phyloP scores from a whole-genome alignment of 2,113 vertebrate genomes.

The Oreochromis spilurus region DNA sequence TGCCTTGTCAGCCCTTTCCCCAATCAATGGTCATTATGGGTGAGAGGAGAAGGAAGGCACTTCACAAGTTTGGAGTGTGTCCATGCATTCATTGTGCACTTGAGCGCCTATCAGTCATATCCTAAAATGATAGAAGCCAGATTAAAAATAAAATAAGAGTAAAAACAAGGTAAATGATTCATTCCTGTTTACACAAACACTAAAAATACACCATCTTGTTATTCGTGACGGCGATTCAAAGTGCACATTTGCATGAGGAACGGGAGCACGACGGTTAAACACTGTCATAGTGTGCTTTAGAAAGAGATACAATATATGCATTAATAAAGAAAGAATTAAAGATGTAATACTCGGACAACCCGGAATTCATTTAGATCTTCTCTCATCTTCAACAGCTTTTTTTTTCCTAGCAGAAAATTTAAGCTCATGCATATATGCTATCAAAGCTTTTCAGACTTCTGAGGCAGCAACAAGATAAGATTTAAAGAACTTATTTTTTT shows the following conservation, averaged over 20 bases:
- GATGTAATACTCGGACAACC: background rate
- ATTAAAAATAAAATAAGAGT: background rate
- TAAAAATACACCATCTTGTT: background rate
- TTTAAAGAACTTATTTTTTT: background rate
- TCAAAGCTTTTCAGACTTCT: background rate
- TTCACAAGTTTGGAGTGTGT: background rate
- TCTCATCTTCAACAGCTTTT: background rate
- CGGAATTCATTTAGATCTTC: background rate
- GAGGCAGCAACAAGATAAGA: background rate
- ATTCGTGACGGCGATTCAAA: background rate
- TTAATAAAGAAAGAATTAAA: slow-evolving; percentile 11
- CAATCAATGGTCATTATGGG: slow-evolving; percentile 25
- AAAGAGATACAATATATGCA: background rate
- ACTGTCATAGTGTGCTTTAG: background rate
- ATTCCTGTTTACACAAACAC: background rate
- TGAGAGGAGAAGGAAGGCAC: background rate
- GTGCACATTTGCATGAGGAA: background rate
- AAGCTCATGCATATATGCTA: background rate
- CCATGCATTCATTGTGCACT: background rate
- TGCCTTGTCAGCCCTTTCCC: slow-evolving; percentile 29
- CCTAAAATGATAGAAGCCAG: background rate
- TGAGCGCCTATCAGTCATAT: background rate
- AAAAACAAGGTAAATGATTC: background rate
- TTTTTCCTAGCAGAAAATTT: background rate
- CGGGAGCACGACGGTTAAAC: background rate